Evolutionary conservation across 2,113 vertebrate species (phyloP).

Genomic region (Psittacula cyanocephala): DNA sequence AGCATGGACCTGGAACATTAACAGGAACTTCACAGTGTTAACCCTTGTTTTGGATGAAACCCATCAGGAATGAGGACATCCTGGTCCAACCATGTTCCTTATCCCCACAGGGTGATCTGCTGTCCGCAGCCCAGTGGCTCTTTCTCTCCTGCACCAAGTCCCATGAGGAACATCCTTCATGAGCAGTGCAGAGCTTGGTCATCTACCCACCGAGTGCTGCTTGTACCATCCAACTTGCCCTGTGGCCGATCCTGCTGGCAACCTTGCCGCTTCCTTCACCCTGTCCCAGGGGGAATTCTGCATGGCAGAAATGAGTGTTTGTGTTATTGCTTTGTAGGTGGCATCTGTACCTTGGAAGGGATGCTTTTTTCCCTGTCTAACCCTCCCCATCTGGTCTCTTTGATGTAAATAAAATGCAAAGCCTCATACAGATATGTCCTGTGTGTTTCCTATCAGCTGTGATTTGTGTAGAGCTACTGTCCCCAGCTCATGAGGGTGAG

Average conservation of each 20-base stretch:
- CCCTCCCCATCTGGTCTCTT: rapidly evolving
- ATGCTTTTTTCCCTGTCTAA: not conserved
- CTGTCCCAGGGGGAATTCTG: not conserved
- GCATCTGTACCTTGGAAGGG: not conserved
- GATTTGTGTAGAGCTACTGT: rapidly evolving
- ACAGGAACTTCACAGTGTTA: not conserved
- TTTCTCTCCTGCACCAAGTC: not conserved
- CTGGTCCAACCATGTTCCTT: not conserved
- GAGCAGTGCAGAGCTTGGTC: not conserved
- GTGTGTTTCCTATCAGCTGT: not conserved
- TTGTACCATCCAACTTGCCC: rapidly evolving
- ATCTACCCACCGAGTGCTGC: rapidly evolving
- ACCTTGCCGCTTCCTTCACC: not conserved
- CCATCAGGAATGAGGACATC: not conserved
- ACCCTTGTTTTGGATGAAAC: not conserved
- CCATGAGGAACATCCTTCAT: rapidly evolving
- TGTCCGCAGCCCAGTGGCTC: rapidly evolving
- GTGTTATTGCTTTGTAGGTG: not conserved
- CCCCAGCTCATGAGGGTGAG: not conserved
- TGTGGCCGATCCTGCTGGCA: rapidly evolving
- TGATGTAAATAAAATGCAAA: not conserved
- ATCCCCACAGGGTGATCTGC: not conserved
- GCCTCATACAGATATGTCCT: not conserved
- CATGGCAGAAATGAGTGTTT: not conserved
- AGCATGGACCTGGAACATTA: rapidly evolving